Base-by-base conservation (phyloP, 2,113 vertebrate genomes). In the Crypturellus undulatus region DNA sequence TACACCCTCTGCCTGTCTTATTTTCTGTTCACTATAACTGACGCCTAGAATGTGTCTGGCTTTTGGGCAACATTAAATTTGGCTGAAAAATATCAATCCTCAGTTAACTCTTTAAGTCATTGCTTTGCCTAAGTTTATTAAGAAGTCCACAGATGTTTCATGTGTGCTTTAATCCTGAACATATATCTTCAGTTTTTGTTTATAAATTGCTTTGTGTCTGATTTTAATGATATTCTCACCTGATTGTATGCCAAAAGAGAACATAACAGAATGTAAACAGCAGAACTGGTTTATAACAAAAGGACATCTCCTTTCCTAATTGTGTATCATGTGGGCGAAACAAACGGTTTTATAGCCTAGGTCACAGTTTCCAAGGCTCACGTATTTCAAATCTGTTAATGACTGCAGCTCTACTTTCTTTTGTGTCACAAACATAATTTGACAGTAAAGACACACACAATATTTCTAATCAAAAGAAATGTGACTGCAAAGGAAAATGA, bases 381-480 rank as follows among this genome's bases (percentile, higher is more conserved):
- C 3, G 1, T 84, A 69, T 89, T 92, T 92, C n/a, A 68, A 76
- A 90, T 84, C 69, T 81, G 30, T 71, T 89, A 87, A 60, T 84
- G 72, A 52, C 30, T 68, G 14, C 43, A 93, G 73, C 75, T 87
- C 58, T 82, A 34, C 52, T 96, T 92, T 56, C 59, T 71, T 94
- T 87, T 90, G 52, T 76, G 34, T 26, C 6, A 2, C 32, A 92
- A 94, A 92, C 34, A 21, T 73, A 26, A 52, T 80, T 73, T 96
- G 76, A 83, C 67, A 92, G 69, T 86, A 79, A 92, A 86, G 86
- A 69, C 49, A 58, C 20, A 34, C 12, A 40, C 30, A 84, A 56
- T 87, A n/a, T 84, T 89, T 78, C 25, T 92, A 87, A 93, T 82
- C 58, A 84, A 91, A 92, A 81, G 32, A 30, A 93, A 89, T 79